phyloP scores from a whole-genome alignment of 2,113 vertebrate genomes.

The Dromiciops gliroides region DNA sequence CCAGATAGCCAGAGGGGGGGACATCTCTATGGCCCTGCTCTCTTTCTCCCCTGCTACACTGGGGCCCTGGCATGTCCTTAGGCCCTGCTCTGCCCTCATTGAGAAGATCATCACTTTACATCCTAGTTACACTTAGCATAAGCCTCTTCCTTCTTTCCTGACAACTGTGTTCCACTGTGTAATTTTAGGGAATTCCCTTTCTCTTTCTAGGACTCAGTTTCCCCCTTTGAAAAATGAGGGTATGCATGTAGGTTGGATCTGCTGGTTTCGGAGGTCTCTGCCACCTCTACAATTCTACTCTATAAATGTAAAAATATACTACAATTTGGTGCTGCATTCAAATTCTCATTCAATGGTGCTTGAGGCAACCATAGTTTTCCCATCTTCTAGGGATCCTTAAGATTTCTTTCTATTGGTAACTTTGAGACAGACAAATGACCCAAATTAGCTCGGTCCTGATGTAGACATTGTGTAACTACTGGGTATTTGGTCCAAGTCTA shows the following conservation, averaged over 20 bases:
- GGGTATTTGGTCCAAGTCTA: not conserved
- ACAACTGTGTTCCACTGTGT: not conserved
- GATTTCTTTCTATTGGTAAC: constrained; percentile 54
- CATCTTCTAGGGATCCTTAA: constrained; percentile 23
- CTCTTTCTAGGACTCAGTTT: not conserved
- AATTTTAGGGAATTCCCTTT: not conserved
- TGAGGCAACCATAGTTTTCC: constrained; percentile 25
- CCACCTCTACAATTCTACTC: not conserved
- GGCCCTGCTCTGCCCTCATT: not conserved
- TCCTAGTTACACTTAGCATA: constrained; percentile 9
- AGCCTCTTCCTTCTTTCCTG: not conserved
- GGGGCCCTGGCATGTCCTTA: not conserved
- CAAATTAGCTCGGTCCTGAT: not conserved
- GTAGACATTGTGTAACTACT: constrained; percentile 38
- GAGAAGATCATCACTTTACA: constrained; percentile 48
- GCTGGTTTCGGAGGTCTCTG: not conserved
- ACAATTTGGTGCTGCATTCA: constrained; percentile 11
- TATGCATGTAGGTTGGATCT: not conserved
- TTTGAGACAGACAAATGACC: constrained; percentile 40
- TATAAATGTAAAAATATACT: constrained; percentile 9
- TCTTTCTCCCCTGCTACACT: not conserved
- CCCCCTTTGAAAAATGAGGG: not conserved
- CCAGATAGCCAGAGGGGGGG: not conserved
- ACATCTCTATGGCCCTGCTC: not conserved
- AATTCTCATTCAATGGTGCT: constrained; percentile 38